Conservation (phyloP, 1,140 invertebrate genomes). For the Atta texana region DNA sequence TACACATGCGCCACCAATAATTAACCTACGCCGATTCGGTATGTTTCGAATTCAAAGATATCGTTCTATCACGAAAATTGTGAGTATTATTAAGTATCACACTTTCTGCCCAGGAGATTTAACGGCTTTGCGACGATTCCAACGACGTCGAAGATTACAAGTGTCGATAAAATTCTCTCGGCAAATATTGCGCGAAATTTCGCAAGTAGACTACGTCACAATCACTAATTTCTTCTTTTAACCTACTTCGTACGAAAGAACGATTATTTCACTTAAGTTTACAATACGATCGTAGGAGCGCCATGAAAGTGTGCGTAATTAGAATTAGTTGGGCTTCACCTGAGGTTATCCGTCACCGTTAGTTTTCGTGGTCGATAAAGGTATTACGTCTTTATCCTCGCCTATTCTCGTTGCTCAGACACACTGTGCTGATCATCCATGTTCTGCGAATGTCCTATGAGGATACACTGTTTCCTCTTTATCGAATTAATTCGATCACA, state of each 20-base stretch:
- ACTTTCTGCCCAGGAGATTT: slow-evolving; percentile 40
- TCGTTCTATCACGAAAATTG: slow-evolving; percentile 13
- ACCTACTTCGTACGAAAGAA: slow-evolving; percentile 38
- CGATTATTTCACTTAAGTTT: slow-evolving; percentile 21
- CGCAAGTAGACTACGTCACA: slow-evolving; percentile 22
- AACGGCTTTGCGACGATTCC: background rate
- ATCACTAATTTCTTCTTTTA: slow-evolving; percentile 40
- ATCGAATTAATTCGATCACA: slow-evolving; percentile 46
- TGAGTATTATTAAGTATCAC: slow-evolving; percentile 2
- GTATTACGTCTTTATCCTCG: slow-evolving; percentile 24
- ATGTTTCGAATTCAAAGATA: background rate
- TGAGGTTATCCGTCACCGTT: slow-evolving; percentile 10
- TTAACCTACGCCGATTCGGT: slow-evolving; percentile 29
- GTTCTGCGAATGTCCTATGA: slow-evolving; percentile 36
- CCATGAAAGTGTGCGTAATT: slow-evolving; percentile 46
- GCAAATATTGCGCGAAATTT: slow-evolving; percentile 23
- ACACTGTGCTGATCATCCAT: slow-evolving; percentile 22
- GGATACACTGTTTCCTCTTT: slow-evolving; percentile 28
- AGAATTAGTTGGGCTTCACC: slow-evolving; percentile 4
- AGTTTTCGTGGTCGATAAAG: slow-evolving; percentile 45
- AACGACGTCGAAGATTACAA: background rate
- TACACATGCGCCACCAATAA: slow-evolving; percentile 35
- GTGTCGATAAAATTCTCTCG: slow-evolving; percentile 22
- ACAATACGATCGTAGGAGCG: slow-evolving; percentile 14
- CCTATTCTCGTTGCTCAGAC: slow-evolving; percentile 33